Evolutionary conservation across 2,113 vertebrate genomes (phyloP).

Genomic region (Cheirogaleus medius): DNA sequence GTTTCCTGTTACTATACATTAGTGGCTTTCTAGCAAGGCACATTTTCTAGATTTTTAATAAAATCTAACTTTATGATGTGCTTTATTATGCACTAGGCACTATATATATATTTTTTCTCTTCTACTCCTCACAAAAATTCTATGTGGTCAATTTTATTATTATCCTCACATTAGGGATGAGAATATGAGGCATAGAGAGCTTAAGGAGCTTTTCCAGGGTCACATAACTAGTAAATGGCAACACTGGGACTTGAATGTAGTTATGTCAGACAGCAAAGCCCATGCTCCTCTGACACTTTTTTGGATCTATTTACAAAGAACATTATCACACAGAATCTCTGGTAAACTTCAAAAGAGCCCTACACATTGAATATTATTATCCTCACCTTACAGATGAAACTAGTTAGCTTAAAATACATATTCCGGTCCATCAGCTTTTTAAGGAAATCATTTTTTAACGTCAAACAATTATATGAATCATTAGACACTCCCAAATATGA

Average conservation of each 20-base stretch:
- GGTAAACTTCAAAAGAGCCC: background rate
- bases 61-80: background rate
- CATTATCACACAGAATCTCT: background rate
- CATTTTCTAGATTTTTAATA: background rate
- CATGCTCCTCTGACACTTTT: background rate
- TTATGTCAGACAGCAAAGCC: background rate
- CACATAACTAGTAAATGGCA: background rate
- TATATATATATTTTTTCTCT: background rate
- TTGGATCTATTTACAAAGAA: background rate
- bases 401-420: background rate
- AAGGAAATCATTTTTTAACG: background rate
- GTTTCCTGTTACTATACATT: background rate
- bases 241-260: too few relatives aligned
- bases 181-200: background rate
- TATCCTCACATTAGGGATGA: background rate
- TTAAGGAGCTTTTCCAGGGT: background rate
- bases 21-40: background rate
- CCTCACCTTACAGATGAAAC: background rate
- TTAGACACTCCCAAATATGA: conserved; percentile 3
- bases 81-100: background rate
- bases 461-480: background rate
- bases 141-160: background rate
- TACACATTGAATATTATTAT: background rate
- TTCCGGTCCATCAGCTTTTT: background rate
- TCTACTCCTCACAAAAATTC: background rate